These are phyloP conservation scores for Ictinia mississippiensis DNA, from an alignment of 2,797 vertebrate genomes.

Conservation along the genomic window DNA sequence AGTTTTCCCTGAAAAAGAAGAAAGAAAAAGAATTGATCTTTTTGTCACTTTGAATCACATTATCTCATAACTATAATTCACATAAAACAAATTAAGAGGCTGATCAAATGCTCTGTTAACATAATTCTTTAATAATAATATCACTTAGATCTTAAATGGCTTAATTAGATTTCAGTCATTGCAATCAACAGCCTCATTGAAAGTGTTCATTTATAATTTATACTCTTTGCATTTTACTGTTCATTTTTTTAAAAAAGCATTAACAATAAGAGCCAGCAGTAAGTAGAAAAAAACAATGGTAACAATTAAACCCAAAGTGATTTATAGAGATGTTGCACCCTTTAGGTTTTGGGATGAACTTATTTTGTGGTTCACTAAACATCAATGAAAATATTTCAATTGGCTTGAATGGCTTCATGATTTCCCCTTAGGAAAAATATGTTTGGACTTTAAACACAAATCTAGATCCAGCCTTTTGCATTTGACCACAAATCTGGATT, in stretches of 20 bases:
- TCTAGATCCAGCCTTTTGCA: neutral
- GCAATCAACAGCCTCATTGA: slow-evolving; percentile 71
- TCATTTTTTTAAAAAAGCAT: slow-evolving; percentile 49
- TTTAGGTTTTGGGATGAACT: neutral
- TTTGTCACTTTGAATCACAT: slow-evolving; percentile 18
- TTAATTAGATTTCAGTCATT: slow-evolving; percentile 74
- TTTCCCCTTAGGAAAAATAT: neutral
- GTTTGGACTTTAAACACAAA: neutral
- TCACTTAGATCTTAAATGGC: slow-evolving; percentile 66
- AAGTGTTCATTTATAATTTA: slow-evolving; percentile 69
- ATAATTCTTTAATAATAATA: slow-evolving; percentile 63
- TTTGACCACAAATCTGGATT: neutral
- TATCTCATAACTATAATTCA: slow-evolving; percentile 8
- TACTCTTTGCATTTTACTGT: slow-evolving; percentile 41
- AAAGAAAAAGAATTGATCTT: slow-evolving; percentile 30
- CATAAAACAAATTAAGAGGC: slow-evolving; percentile 41
- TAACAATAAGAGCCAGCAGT: neutral
- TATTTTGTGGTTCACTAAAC: neutral
- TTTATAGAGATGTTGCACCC: neutral
- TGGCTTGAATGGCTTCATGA: neutral
- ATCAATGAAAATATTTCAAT: neutral
- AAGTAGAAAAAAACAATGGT: neutral
- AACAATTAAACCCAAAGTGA: neutral
- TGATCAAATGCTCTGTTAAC: slow-evolving; percentile 58
- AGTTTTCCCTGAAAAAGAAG: neutral